Base-by-base conservation (phyloP, 1,140 invertebrate genomes). In the Pseudomyrmex flavicornis region DNA sequence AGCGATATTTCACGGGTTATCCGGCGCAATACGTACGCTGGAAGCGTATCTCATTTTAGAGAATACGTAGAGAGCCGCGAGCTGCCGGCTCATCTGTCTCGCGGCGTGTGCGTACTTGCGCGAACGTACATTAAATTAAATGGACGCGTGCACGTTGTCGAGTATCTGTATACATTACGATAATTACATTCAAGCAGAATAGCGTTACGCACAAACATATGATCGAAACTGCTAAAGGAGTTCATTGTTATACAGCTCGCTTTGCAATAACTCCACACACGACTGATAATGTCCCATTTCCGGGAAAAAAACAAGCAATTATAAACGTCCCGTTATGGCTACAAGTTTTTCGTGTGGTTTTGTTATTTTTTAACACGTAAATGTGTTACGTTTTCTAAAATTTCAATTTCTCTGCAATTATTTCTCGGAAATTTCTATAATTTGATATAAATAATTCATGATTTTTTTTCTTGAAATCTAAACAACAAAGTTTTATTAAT, bases 121-220 rank as follows among this genome's bases (percentile, higher is more conserved):
- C 76, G 76, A 48, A 56, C 58, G 65, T 46, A 66, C 76, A 82
- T 88, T 88, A 82, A 87, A 87, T 87, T 88, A 88, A 87, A 87
- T 87, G 85, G 82, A 88, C 61, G 85, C 72, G 85, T 52, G 85
- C 72, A 82, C 65, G 59, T 87, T 63, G 54, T 52, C 65, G n/a
- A 44, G 52, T 48, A 26, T 35, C n/a, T 48, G 54, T 75, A 66
- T 70, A 80, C 86, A 88, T 87, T 87, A 87, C 85, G 83, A 87
- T 88, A 88, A 88, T 88, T 85, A 85, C 85, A 48, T 74, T n/a
- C 17, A 54, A 35, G 17, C 52, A 26, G 58, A 62, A 66, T 70
- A 76, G 62, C 70, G 69, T 66, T 75, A 72, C 44, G 62, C 26
- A 79, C 70, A 85, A 87, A 80, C 69, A 82, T 62, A 50, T 26